Evolutionary conservation across 2,888 invertebrate genomes (phyloP).

Genomic region (Xestobium rufovillosum): DNA sequence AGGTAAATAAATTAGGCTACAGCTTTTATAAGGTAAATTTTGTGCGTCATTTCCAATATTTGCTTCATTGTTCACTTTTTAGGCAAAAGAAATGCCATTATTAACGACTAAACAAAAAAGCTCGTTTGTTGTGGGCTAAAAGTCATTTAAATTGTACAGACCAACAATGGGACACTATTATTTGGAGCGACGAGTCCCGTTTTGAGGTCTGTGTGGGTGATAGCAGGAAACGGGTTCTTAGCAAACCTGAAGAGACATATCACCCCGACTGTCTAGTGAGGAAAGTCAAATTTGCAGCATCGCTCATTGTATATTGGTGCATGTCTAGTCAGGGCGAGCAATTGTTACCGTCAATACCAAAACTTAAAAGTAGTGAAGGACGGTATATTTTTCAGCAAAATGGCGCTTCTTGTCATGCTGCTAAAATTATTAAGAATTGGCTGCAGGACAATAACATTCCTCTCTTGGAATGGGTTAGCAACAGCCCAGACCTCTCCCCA

Average conservation of each 20-base stretch:
- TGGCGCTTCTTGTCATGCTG: not conserved
- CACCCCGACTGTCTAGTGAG: not conserved
- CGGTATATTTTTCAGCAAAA: not conserved
- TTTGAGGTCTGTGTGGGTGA: conserved; percentile 2
- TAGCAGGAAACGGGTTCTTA: not conserved
- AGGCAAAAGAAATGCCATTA: not conserved
- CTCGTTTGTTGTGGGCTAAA: conserved; percentile 2
- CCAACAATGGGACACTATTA: no score
- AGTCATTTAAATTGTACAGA: not conserved
- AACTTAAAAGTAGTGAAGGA: not conserved
- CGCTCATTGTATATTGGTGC: not conserved
- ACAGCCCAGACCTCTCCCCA: no score
- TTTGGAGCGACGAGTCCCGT: not conserved
- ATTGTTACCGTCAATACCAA: not conserved
- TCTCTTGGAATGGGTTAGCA: no score
- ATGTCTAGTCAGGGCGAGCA: not conserved
- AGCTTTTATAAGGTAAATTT: not conserved
- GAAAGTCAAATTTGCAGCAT: conserved; percentile 1
- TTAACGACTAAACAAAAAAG: not conserved
- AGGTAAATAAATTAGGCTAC: not conserved
- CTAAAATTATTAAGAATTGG: not conserved
- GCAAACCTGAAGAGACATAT: not conserved
- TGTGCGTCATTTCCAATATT: not conserved
- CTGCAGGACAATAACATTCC: no score
- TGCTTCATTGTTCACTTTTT: not conserved